Base-by-base conservation (phyloP, 1,140 invertebrate species). In the Lepidurus arcticus region DNA sequence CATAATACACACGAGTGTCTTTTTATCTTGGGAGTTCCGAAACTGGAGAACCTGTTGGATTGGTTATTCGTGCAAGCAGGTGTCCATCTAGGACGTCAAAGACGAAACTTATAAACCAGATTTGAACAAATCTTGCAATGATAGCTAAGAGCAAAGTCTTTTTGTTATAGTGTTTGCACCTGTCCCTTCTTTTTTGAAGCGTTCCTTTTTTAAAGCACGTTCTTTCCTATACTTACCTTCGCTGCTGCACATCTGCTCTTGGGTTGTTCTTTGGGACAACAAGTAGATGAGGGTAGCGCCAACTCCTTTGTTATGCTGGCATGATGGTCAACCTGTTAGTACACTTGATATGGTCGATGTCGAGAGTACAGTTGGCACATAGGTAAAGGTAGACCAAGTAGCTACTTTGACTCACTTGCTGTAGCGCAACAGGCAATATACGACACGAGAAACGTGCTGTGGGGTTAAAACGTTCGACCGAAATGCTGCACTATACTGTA, bases 291-390 rank as follows among this genome's bases (percentile, higher is more conserved):
- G 13, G 53, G 53, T 65, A n/a, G 45, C 16, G 45, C 45, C 45
- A n/a, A 7, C 53, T 16, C 13, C 53, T 65, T 65, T 65, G 53
- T 65, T 65, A 65, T 13, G 53, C 53, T 65, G 13, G n/a, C 21
- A 65, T 65, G 53, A 65, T 65, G 53, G 53, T 65, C 53, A 65
- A 65, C 53, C 53, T n/a, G 53, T 10, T 65, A 13, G 16, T 65
- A 7, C 53, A 65, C 53, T 65, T 65, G 53, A 13, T 65, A 3
- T 65, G 4, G 53, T 13, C 53, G 53, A 21, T 8, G n/a, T 13
- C 53, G 53, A 21, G 16, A 21, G 53, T 65, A 65, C 8, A 65
- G 47, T 65, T 65, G 47, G 47, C 7, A 13, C 21, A 65, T 65
- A 65, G 47, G 8, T 13, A 21, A 65, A 65, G n/a, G 9, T 65